Percentiles rank a stretch among this genome's conserved stretches.
These are phyloP conservation scores for Pseudococcus jackbeardsleyi DNA, from an alignment of 2,888 invertebrate genomes.

Conservation along the genomic window DNA sequence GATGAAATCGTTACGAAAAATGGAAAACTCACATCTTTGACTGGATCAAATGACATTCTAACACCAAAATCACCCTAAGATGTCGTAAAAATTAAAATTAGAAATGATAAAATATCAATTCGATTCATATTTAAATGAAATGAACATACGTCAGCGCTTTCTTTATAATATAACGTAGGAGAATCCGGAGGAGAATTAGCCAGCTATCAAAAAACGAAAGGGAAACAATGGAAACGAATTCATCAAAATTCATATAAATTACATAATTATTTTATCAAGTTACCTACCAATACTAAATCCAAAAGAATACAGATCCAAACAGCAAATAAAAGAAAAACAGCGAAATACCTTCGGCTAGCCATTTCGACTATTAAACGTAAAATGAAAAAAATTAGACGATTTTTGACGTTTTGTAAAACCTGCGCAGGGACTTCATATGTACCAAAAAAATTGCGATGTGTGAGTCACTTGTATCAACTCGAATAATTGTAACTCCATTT, in stretches of 20 bases:
- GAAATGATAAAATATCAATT: background rate
- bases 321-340: too few species aligned
- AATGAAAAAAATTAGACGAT: too few species aligned
- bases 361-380: too few species aligned
- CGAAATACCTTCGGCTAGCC: too few species aligned
- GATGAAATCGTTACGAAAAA: background rate
- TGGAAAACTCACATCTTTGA: background rate
- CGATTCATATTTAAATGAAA: background rate
- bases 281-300: too few species aligned
- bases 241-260: background rate
- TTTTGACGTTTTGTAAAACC: too few species aligned
- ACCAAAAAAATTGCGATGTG: too few species aligned
- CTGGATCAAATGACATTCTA: background rate
- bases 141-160: background rate
- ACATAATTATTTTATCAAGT: too few species aligned
- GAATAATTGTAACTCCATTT: too few species aligned
- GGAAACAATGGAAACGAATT: background rate
- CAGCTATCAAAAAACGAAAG: background rate
- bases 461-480: too few species aligned
- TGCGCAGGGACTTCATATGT: too few species aligned
- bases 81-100: background rate
- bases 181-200: background rate
- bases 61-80: background rate
- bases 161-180: background rate
- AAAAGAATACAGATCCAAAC: too few species aligned